A percentile compares a stretch with the other conserved stretches of the same genome.
Conservation (phyloP, 2,888 invertebrate species). For the Caenorhabditis afra region DNA sequence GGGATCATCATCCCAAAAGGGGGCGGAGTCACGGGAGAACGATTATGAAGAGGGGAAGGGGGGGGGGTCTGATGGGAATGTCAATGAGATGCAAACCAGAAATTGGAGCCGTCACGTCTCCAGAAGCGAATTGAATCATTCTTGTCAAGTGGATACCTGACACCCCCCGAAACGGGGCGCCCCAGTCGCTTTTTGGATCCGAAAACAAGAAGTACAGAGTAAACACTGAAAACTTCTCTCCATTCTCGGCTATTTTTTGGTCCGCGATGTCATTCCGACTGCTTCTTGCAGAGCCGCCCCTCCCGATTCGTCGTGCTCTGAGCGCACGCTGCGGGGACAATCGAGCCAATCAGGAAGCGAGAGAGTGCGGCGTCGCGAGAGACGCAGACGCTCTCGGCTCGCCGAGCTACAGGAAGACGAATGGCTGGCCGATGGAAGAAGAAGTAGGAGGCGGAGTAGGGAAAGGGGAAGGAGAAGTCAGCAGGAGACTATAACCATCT, state of each 20-base stretch:
- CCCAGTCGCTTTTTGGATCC: constrained; percentile 2
- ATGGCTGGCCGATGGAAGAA: constrained; percentile 43
- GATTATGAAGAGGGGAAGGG: constrained; percentile 17
- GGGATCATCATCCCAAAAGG: not conserved
- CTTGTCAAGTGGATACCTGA: too few relatives aligned
- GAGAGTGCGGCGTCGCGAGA: constrained; percentile 32
- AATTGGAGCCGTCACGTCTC: constrained; percentile 18
- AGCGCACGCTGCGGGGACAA: constrained; percentile 42
- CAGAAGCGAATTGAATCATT: too few relatives aligned
- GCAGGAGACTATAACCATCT: too few relatives aligned
- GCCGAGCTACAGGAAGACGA: constrained; percentile 50
- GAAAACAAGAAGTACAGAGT: constrained; percentile 41
- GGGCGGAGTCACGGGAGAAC: constrained; percentile 35
- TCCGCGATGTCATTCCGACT: constrained; percentile 27
- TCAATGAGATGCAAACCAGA: constrained; percentile 55
- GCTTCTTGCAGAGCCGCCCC: constrained; percentile 14
- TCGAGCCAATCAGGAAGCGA: constrained; percentile 61
- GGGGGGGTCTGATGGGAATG: constrained; percentile 33
- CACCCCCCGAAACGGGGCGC: too few relatives aligned
- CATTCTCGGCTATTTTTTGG: constrained; percentile 33
- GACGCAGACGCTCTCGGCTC: constrained; percentile 29
- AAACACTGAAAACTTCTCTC: constrained; percentile 28
- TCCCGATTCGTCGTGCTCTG: too few relatives aligned
- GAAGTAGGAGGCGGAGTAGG: constrained; percentile 21
- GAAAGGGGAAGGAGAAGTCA: constrained; percentile 6